Percentiles rank a stretch among this genome's conserved stretches.
Evolutionary conservation across 2,888 invertebrate genomes (phyloP).

Genomic region (Tortricodes alternella): DNA sequence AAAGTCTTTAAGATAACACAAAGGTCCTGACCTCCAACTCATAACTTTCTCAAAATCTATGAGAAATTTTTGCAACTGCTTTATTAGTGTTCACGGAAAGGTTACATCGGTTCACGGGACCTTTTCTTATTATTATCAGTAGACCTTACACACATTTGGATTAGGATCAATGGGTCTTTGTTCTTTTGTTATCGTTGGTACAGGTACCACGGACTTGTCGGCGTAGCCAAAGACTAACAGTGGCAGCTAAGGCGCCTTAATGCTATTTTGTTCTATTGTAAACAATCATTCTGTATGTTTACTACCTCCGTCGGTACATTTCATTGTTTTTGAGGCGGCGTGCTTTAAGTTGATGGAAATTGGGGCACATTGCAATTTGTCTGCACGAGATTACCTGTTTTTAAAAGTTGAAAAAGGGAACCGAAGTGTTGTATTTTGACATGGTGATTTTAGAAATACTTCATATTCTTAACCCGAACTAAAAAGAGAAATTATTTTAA

Average conservation of each 20-base stretch:
- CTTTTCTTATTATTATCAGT: conserved; percentile 12
- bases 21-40: background rate
- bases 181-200: conserved; percentile 1
- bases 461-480: too few relatives aligned
- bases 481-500: too few relatives aligned
- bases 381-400: conserved; percentile 28
- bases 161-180: conserved; percentile 13
- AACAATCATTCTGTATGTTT: conserved; percentile 57
- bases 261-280: conserved; percentile 59
- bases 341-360: conserved; percentile 41
- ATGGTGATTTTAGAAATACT: background rate
- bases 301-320: conserved; percentile 48
- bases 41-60: background rate
- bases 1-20: background rate
- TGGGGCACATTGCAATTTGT: conserved; percentile 24
- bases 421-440: background rate
- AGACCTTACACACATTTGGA: conserved; percentile 2
- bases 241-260: conserved; percentile 67
- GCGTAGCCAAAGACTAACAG: conserved; percentile 54
- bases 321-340: conserved; percentile 56
- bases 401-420: background rate
- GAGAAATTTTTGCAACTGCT: background rate
- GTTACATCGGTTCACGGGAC: conserved; percentile 7
- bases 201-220: conserved; percentile 7
- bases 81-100: conserved; percentile 11